Evolutionary conservation across 2,888 invertebrate species (phyloP).

Genomic region (Xestia c-nigrum): DNA sequence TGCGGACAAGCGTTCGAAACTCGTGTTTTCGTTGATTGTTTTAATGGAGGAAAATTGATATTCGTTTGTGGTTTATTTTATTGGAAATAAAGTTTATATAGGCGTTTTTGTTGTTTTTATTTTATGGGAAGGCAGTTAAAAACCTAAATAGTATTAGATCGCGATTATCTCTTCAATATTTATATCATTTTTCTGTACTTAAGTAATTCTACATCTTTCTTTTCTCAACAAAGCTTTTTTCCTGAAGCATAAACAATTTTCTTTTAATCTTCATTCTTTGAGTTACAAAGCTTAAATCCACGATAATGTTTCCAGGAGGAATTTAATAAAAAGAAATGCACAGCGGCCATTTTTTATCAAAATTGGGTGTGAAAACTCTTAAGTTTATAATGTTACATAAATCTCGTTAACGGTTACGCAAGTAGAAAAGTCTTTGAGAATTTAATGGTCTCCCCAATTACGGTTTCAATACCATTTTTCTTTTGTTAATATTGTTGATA

Average conservation of each 20-base stretch:
- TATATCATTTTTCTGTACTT: background rate
- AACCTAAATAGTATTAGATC: background rate
- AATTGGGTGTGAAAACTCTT: constrained; percentile 66
- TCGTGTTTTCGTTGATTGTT: constrained; percentile 47
- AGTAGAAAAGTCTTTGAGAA: constrained; percentile 70
- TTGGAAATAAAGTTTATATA: background rate
- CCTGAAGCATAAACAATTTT: constrained; percentile 19
- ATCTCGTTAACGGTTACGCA: constrained; percentile 78
- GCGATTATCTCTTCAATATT: background rate
- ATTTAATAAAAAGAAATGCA: constrained; percentile 66
- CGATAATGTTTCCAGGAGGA: constrained; percentile 40
- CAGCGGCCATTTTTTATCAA: constrained; percentile 64
- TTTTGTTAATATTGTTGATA: constrained; percentile 54
- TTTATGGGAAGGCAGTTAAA: background rate
- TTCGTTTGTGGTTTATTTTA: background rate
- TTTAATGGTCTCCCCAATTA: constrained; percentile 80
- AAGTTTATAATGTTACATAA: constrained; percentile 73
- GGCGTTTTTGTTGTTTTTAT: background rate
- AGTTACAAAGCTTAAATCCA: constrained; percentile 40
- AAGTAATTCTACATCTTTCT: background rate
- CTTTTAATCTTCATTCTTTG: constrained; percentile 45
- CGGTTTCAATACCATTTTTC: constrained; percentile 65
- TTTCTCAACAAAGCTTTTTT: background rate
- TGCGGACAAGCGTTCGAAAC: constrained; percentile 20
- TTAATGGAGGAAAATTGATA: constrained; percentile 32